Percentiles rank a stretch among this genome's conserved stretches.
phyloP scores from a whole-genome alignment of 2,888 invertebrate genomes.

The Eupithecia inturbata region DNA sequence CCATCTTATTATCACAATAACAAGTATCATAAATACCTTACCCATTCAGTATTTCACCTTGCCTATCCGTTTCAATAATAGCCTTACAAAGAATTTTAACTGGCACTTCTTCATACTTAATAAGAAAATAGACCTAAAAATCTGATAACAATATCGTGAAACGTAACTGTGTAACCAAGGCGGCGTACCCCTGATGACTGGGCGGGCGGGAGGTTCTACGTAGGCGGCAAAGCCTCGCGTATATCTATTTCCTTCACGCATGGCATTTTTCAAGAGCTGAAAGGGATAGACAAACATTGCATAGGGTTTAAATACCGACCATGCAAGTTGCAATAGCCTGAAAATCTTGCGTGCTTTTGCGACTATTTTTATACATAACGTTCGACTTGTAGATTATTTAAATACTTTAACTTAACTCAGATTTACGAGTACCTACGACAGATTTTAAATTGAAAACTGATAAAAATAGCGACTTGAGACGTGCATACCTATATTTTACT shows the following conservation, averaged over 20 bases:
- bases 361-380: constrained; percentile 13
- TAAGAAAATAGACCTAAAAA: constrained; percentile 29
- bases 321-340: constrained; percentile 51
- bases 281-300: constrained; percentile 65
- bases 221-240: constrained; percentile 70
- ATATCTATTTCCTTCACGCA: constrained; percentile 66
- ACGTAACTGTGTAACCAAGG: constrained; percentile 59
- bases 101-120: not conserved
- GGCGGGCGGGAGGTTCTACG: constrained; percentile 77
- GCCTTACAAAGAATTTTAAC: not conserved
- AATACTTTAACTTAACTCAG: not conserved
- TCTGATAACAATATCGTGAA: constrained; percentile 33
- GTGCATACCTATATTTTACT: too few species aligned
- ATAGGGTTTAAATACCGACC: constrained; percentile 57
- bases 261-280: constrained; percentile 45
- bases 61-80: not conserved
- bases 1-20: not conserved
- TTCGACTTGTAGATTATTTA: not conserved
- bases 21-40: constrained; percentile 5
- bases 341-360: constrained; percentile 22
- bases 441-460: not conserved
- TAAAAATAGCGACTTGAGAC: too few species aligned
- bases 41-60: not conserved
- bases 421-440: not conserved
- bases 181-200: constrained; percentile 70